These are phyloP conservation scores for Benthosema pterotum DNA, from an alignment of 2,797 vertebrate species.

Conservation along the genomic window DNA sequence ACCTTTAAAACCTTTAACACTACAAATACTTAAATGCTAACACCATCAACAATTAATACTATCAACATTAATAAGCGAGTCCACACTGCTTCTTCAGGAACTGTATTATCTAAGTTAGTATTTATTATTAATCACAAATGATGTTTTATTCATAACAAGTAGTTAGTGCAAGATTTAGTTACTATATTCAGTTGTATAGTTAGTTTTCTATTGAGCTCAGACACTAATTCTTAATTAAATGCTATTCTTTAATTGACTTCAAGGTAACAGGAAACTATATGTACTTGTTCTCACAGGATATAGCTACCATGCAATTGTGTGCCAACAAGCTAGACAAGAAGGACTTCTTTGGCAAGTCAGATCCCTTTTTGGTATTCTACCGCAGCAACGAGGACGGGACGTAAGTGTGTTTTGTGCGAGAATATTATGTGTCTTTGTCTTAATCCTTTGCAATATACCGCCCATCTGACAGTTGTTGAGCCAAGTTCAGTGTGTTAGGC, in stretches of 20 bases:
- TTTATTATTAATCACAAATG: too few species aligned
- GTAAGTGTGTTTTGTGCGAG: slow-evolving; percentile 67
- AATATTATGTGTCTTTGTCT: slow-evolving; percentile 6
- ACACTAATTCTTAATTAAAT: too few species aligned
- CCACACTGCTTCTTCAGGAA: too few species aligned
- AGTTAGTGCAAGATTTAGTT: background rate
- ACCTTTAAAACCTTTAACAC: too few species aligned
- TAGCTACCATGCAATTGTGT: slow-evolving; percentile 92
- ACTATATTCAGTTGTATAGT: slow-evolving; percentile 1
- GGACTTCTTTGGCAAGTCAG: slow-evolving; percentile 93
- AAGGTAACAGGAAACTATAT: too few species aligned
- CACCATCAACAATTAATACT: too few species aligned
- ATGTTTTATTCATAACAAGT: background rate
- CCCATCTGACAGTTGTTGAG: slow-evolving; percentile 21
- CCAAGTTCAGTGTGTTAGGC: background rate
- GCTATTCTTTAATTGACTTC: too few species aligned
- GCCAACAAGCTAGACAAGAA: slow-evolving; percentile 95
- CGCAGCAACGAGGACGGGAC: slow-evolving; percentile 93
- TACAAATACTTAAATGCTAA: too few species aligned
- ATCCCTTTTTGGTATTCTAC: slow-evolving; percentile 94
- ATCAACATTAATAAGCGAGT: too few species aligned
- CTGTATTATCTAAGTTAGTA: too few species aligned
- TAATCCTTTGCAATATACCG: background rate
- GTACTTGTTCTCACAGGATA: slow-evolving; percentile 48
- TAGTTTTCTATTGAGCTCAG: background rate